These are phyloP conservation scores for Steatocranus sp. DNA, from an alignment of 2,797 vertebrate species.

Conservation along the genomic window DNA sequence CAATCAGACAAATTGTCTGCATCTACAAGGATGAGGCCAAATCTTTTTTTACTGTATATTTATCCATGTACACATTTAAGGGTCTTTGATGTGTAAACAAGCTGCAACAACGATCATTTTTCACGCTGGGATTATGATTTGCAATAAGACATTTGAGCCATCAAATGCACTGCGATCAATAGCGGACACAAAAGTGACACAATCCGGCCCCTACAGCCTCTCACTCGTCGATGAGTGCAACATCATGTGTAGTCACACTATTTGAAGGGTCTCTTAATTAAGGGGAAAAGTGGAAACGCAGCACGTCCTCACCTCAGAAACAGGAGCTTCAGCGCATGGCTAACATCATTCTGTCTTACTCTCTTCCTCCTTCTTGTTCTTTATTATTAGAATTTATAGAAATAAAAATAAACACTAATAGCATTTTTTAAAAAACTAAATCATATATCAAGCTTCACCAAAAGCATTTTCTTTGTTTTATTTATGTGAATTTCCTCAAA, in stretches of 20 bases:
- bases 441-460: background rate
- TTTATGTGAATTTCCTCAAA: background rate
- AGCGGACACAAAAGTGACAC: too few species aligned
- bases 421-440: background rate
- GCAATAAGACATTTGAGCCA: background rate
- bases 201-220: background rate
- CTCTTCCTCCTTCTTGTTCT: background rate
- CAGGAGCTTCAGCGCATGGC: fast-evolving
- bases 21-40: fast-evolving
- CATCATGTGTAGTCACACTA: background rate
- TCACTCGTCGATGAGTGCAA: fast-evolving
- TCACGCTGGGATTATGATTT: background rate
- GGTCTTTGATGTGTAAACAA: background rate
- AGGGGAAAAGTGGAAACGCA: background rate
- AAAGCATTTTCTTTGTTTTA: background rate
- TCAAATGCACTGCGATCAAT: background rate
- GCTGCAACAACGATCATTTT: fast-evolving
- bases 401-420: fast-evolving
- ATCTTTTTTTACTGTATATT: background rate
- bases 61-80: background rate
- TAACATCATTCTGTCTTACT: background rate
- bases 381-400: background rate
- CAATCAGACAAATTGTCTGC: background rate
- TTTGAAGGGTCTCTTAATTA: background rate
- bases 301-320: background rate